Evolutionary conservation across 2,113 vertebrate species (phyloP).

Genomic region (Pardalotus punctatus): DNA sequence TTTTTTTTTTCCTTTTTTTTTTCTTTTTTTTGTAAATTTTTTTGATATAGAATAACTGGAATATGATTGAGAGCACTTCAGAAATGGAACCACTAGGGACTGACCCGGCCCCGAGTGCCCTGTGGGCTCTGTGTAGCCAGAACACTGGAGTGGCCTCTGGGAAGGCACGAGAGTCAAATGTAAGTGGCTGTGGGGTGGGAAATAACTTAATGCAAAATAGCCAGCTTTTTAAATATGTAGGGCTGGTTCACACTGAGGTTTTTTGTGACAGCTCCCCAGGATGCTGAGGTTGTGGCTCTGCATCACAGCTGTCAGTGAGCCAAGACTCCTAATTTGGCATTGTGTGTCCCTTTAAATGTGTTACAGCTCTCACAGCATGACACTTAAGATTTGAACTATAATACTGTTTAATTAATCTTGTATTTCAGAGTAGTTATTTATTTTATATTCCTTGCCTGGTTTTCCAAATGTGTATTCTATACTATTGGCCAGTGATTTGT

Average conservation of each 20-base stretch:
- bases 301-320: neutral
- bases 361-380: neutral
- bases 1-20: no score
- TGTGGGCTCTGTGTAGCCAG: neutral
- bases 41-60: neutral
- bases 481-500: neutral
- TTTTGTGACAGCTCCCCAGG: neutral
- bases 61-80: neutral
- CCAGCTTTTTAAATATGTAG: neutral
- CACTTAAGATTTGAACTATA: neutral
- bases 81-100: neutral
- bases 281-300: neutral
- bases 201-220: neutral
- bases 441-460: neutral
- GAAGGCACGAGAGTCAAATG: neutral
- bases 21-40: neutral
- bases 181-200: neutral
- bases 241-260: neutral
- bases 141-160: neutral
- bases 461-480: neutral
- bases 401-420: neutral
- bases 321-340: neutral
- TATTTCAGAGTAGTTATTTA: neutral
- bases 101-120: accelerated
- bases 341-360: neutral